Evolutionary conservation across 2,888 invertebrate genomes (phyloP), one percentile per base, ranked within the genome.

Genomic region (Alloscopus bannaensis): DNA sequence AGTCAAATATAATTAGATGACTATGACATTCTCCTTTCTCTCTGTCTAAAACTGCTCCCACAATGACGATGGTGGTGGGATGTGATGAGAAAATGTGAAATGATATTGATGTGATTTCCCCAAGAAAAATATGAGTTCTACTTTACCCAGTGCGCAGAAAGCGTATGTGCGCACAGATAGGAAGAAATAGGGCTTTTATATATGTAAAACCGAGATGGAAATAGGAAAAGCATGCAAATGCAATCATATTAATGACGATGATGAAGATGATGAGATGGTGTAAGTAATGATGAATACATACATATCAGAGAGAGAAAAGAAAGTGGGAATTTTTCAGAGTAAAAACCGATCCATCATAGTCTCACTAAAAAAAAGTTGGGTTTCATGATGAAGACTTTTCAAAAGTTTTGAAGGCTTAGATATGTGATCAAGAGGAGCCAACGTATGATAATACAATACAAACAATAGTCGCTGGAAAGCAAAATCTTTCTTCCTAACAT

Each of bases 1-100:
- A 77, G 77, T 77, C 77, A 77, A 77, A 77, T 50, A 77, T 77
- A 77, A 77, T 77, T 77, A 77, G 69, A 75, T 28, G 50, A 24
- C 0, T 26, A 71, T 45, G n/a, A 29, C 13, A 50, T 11, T 50
- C n/a, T n/a, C n/a, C n/a, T n/a, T n/a, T n/a, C n/a, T n/a, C n/a
- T n/a, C n/a, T n/a, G n/a, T n/a, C n/a, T n/a, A n/a, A n/a, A n/a
- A n/a, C n/a, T n/a, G n/a, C n/a, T n/a, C n/a, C n/a, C n/a, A n/a
- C n/a, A n/a, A n/a, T n/a, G n/a, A n/a, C n/a, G n/a, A n/a, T n/a
- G n/a, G n/a, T n/a, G n/a, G 4, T n/a, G 4, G 57, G 11, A 11
- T 60, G n/a, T 42, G 57, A 69, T 57, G 57, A 31, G n/a, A 24
- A 57, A 29, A 22, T 24, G 20, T 20, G 52, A 50, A 45, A 45